phyloP scores from a whole-genome alignment of 2,888 invertebrate species.

The Holacanthella duospinosa region DNA sequence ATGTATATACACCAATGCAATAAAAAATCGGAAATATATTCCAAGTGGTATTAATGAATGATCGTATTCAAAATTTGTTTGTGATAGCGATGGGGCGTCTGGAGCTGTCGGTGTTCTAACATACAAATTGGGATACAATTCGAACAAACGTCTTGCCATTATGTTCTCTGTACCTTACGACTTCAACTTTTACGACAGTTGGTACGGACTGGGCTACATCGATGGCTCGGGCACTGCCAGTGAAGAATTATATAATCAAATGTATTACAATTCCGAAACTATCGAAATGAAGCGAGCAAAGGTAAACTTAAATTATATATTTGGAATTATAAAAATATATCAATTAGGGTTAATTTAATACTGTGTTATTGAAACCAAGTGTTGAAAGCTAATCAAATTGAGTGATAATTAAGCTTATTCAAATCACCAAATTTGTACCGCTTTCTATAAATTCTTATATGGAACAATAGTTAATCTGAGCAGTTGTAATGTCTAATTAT shows the following conservation, averaged over 20 bases:
- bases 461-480: neutral
- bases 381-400: too few species aligned
- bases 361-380: too few species aligned
- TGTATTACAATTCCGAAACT: slow-evolving; percentile 17
- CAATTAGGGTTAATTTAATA: too few species aligned
- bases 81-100: slow-evolving; percentile 14
- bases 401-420: too few species aligned
- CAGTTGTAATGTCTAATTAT: too few species aligned
- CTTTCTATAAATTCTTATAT: neutral
- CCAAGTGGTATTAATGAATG: too few species aligned
- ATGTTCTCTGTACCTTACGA: slow-evolving; percentile 23
- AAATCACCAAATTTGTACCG: too few species aligned
- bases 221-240: neutral
- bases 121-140: slow-evolving; percentile 14
- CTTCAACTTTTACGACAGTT: slow-evolving; percentile 18
- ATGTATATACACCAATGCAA: too few species aligned
- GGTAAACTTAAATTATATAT: too few species aligned
- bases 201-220: slow-evolving; percentile 18
- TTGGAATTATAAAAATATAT: too few species aligned
- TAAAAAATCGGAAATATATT: too few species aligned
- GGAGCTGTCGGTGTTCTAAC: slow-evolving; percentile 22
- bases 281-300: slow-evolving; percentile 12
- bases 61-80: neutral
- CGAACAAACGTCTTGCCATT: slow-evolving; percentile 11
- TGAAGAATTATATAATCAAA: slow-evolving; percentile 17